Percentiles rank a stretch among this genome's conserved stretches.
These are phyloP conservation scores for Acrossocheilus fasciatus DNA, from an alignment of 2,797 vertebrate species.

Conservation along the genomic window DNA sequence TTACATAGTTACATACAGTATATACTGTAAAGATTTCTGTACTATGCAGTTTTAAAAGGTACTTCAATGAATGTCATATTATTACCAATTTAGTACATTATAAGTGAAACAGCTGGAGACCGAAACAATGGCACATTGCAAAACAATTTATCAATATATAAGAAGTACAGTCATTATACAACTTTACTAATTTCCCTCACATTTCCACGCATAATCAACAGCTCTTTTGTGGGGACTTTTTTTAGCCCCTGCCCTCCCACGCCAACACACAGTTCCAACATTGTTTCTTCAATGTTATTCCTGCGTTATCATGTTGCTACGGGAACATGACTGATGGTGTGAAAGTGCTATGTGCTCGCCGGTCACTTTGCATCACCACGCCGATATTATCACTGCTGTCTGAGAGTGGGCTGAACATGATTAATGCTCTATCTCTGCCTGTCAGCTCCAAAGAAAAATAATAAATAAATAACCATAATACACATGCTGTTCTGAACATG, in stretches of 20 bases:
- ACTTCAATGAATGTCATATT: neutral
- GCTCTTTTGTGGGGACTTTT: slow-evolving; percentile 51
- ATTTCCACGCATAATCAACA: slow-evolving; percentile 49
- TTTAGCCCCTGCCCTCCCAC: slow-evolving; percentile 57
- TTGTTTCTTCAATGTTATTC: slow-evolving; percentile 65
- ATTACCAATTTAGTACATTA: neutral
- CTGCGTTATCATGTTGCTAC: slow-evolving; percentile 66
- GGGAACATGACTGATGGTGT: slow-evolving; percentile 61
- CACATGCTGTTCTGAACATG: slow-evolving; percentile 57
- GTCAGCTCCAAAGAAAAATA: slow-evolving; percentile 46
- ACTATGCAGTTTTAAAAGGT: neutral
- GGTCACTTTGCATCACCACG: slow-evolving; percentile 61
- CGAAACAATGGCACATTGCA: slow-evolving; percentile 6
- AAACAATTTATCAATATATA: slow-evolving; percentile 15
- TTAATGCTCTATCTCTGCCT: slow-evolving; percentile 54
- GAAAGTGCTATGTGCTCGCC: slow-evolving; percentile 59
- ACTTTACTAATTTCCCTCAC: slow-evolving; percentile 51
- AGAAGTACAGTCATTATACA: slow-evolving; percentile 33
- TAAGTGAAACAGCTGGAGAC: neutral
- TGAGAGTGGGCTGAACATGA: slow-evolving; percentile 58
- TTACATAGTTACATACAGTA: no score
- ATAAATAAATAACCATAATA: slow-evolving; percentile 52
- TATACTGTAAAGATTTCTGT: no score
- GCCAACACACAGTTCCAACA: slow-evolving; percentile 49
- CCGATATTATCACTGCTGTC: slow-evolving; percentile 61